These are phyloP conservation scores for Molorchus minor DNA, from an alignment of 2,888 invertebrate genomes.

Conservation along the genomic window DNA sequence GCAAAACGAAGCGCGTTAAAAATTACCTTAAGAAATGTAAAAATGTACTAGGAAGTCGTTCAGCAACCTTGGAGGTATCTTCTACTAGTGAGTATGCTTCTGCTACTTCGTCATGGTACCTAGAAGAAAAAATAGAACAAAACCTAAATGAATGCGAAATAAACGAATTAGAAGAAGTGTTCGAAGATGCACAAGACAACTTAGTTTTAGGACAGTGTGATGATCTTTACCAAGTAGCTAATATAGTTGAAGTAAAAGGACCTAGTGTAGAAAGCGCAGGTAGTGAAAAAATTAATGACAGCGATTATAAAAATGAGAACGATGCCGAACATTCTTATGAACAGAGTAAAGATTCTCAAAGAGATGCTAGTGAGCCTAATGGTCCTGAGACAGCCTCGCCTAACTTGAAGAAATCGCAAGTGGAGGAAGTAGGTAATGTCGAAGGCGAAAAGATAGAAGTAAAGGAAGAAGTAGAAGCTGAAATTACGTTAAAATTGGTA, in stretches of 20 bases:
- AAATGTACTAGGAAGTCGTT: constrained; percentile 59
- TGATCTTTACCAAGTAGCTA: constrained; percentile 50
- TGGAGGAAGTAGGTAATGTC: constrained; percentile 51
- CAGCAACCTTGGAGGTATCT: constrained; percentile 42
- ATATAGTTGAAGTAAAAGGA: constrained; percentile 52
- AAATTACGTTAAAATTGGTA: constrained; percentile 13
- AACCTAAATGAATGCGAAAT: constrained; percentile 52
- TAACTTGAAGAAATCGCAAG: constrained; percentile 57
- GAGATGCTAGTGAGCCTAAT: too few species aligned
- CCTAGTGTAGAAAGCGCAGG: constrained; percentile 22
- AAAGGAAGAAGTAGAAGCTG: constrained; percentile 8
- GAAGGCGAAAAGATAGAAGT: constrained; percentile 1
- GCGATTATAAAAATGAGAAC: too few species aligned
- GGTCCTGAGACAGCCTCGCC: constrained; percentile 50
- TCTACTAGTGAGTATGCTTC: constrained; percentile 31
- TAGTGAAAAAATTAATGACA: constrained; percentile 9
- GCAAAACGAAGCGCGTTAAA: constrained; percentile 66
- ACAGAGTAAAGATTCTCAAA: constrained; percentile 18
- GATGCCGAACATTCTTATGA: constrained; percentile 19
- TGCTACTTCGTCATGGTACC: constrained; percentile 52
- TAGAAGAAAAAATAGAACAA: constrained; percentile 49
- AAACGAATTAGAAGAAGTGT: constrained; percentile 54
- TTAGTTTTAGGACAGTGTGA: constrained; percentile 35
- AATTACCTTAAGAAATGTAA: constrained; percentile 66
- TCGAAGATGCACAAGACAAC: constrained; percentile 49